phyloP scores from a whole-genome alignment of 2,888 invertebrate species.

The Eumacrocentrus americanus region DNA sequence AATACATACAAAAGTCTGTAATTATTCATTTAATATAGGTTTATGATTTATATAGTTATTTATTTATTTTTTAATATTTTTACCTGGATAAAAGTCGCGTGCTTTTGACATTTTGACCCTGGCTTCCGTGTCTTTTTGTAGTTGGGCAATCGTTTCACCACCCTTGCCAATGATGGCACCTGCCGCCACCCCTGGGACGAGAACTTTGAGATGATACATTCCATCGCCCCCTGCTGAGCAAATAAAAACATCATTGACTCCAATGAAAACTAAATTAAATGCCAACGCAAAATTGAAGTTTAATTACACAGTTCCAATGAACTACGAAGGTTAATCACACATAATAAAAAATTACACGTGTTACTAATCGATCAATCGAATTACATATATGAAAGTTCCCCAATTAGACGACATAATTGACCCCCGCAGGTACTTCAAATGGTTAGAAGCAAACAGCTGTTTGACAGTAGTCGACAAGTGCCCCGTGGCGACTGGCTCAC shows the following conservation, averaged over 20 bases:
- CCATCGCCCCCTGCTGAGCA: constrained; percentile 76
- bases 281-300: background rate
- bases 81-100: constrained; percentile 98
- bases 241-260: background rate
- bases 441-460: constrained; percentile 54
- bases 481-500: constrained; percentile 34
- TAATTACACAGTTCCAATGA: background rate
- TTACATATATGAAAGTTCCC: background rate
- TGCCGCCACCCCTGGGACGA: constrained; percentile 96
- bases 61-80: too few species aligned
- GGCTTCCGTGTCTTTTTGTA: constrained; percentile 97
- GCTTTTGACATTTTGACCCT: constrained; percentile 99
- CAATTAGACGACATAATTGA: background rate
- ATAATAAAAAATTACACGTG: background rate
- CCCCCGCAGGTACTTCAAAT: background rate
- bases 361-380: background rate
- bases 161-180: constrained; percentile 99
- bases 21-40: too few species aligned
- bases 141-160: constrained; percentile 96
- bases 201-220: constrained; percentile 93
- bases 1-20: too few species aligned
- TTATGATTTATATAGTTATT: too few species aligned
- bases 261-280: too few species aligned
- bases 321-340: background rate
- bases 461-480: constrained; percentile 53